Percentiles rank a stretch among this genome's conserved stretches.
These are phyloP conservation scores for Lucilia cuprina DNA, from an alignment of 1,140 invertebrate genomes.

Conservation along the genomic window DNA sequence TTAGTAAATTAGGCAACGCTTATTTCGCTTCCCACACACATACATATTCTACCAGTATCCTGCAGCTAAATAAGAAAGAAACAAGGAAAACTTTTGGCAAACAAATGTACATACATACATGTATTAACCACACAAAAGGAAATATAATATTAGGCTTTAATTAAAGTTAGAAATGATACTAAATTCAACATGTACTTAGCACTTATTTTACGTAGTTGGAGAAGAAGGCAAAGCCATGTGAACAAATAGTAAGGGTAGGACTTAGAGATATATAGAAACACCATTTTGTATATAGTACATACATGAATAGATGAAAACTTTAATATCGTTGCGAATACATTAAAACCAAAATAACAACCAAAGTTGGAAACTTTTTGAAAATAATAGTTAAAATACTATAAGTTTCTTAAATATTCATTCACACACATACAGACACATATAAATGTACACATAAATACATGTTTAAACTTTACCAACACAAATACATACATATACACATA, in stretches of 20 bases:
- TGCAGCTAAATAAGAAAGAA: not conserved
- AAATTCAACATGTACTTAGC: not conserved
- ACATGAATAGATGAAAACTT: not conserved
- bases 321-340: not conserved
- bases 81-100: not conserved
- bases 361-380: not conserved
- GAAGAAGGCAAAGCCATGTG: not conserved
- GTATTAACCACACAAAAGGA: not conserved
- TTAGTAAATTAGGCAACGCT: not conserved
- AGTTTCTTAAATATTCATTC: not conserved
- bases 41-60: not conserved
- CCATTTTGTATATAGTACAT: not conserved
- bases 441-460: no score
- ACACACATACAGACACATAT: not conserved
- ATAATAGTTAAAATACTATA: slow-evolving; percentile 1
- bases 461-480: no score
- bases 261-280: not conserved
- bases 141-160: slow-evolving; percentile 2
- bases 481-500: no score
- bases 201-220: not conserved
- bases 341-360: not conserved
- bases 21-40: slow-evolving; percentile 3
- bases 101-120: not conserved
- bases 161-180: not conserved
- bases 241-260: no score